Percentiles rank a stretch among this genome's conserved stretches.
These are phyloP conservation scores for Otus sunia DNA, from an alignment of 2,113 vertebrate species.

Conservation along the genomic window DNA sequence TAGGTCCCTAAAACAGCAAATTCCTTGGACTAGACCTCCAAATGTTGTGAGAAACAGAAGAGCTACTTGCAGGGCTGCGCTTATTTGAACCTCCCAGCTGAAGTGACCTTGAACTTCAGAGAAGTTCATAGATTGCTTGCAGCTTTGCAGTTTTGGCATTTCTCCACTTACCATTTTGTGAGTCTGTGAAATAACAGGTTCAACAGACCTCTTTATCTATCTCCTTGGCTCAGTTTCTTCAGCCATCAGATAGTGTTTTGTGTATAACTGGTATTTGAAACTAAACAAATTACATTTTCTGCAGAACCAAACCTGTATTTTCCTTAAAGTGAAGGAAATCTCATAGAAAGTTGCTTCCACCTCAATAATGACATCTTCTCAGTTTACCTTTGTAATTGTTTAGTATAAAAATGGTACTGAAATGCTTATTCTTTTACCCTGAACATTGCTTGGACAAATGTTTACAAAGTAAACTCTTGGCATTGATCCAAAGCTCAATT, in stretches of 20 bases:
- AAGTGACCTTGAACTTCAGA: slow-evolving; percentile 5
- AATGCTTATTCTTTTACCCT: neutral
- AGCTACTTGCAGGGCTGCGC: neutral
- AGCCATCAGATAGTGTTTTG: neutral
- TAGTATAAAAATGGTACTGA: neutral
- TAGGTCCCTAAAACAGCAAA: neutral
- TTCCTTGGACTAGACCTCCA: neutral
- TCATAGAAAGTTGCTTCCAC: neutral
- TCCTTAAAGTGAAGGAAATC: neutral
- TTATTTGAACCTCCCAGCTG: neutral
- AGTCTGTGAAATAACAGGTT: neutral
- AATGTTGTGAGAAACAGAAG: neutral
- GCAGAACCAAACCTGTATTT: neutral
- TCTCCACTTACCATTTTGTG: neutral
- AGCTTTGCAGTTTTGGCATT: slow-evolving; percentile 17
- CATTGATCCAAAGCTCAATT: neutral
- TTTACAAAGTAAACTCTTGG: neutral
- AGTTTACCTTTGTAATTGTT: neutral
- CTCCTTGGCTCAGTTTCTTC: neutral
- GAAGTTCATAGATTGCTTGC: neutral
- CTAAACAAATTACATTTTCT: neutral
- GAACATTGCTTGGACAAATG: neutral
- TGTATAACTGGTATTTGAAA: neutral
- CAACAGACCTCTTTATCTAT: neutral
- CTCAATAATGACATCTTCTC: neutral